Base-by-base conservation (phyloP, 2,888 invertebrate genomes). In the Archips crataeganus region DNA sequence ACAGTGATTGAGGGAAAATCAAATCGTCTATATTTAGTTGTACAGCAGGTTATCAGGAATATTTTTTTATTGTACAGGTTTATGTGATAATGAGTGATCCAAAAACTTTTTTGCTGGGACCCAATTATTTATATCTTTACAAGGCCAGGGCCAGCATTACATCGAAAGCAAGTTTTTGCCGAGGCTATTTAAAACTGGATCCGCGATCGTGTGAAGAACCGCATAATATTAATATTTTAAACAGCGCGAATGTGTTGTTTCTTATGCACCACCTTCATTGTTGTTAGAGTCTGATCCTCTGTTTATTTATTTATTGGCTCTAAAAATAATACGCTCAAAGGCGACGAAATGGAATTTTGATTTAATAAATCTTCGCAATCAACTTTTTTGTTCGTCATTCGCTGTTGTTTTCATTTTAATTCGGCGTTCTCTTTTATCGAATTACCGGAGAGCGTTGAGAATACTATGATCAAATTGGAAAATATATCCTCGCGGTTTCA, bases 301-400 rank as follows among this genome's bases (percentile, higher is more conserved):
- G 63, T 63, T 63, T 63, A 63, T 65, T 65, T 65, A 65, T 77
- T 79, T 82, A 80, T 80, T 77, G 77, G 77, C 77, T 79, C 79
- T 76, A 75, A 78, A 80, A 81, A 75, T 77, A 79, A 79, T 79
- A 78, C 77, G 75, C 79, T 80, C 79, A 75, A 77, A 79, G 64
- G 77, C 67, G 69, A 75, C 67, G 69, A 75, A 80, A 81, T 80
- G 75, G 78, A 74, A 76, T 75, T 81, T 78, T 79, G 75, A 78
- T 78, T 70, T 45, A 70, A 70, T 74, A 74, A 70, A 65, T 65
- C 70, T 34, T 63, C 23, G 68, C 69, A 74, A 65, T 74, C 69
- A 70, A 70, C 70, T 70, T 74, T 73, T 74, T 74, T 74, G 74
- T 74, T 65, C 74, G 69, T 70, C 69, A 69, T 51, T 70, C 68